phyloP scores from a whole-genome alignment of 2,113 vertebrate species.

The Cheilinus undulatus region DNA sequence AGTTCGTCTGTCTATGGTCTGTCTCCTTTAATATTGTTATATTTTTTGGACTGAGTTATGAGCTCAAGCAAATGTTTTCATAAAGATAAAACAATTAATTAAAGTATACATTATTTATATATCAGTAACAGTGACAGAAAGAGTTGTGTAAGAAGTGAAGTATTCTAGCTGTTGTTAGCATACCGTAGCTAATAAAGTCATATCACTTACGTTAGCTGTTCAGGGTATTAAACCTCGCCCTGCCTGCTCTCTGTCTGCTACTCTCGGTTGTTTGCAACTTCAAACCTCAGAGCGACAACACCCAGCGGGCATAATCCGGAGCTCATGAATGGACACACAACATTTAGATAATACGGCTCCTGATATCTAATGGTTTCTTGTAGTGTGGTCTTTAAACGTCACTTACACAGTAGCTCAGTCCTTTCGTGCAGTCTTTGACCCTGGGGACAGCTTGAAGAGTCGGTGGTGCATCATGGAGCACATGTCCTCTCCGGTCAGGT shows the following conservation, averaged over 20 bases:
- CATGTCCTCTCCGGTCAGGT: slow-evolving; percentile 76
- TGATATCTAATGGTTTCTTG: neutral
- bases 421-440: slow-evolving; percentile 1
- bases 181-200: neutral
- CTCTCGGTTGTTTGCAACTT: neutral
- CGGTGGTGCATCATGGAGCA: slow-evolving; percentile 58
- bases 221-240: neutral
- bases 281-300: neutral
- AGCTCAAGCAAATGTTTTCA: too few species aligned
- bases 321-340: slow-evolving; percentile 2
- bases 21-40: too few species aligned
- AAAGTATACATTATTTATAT: too few species aligned
- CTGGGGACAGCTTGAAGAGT: slow-evolving; percentile 7
- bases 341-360: neutral
- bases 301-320: neutral
- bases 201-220: neutral
- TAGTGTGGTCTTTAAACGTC: neutral
- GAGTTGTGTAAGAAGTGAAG: too few species aligned
- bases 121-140: too few species aligned
- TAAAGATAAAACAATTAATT: too few species aligned
- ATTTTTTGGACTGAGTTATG: too few species aligned
- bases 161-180: neutral
- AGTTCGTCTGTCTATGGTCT: too few species aligned
- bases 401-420: neutral
- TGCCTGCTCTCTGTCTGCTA: neutral